Conservation (phyloP, 2,797 vertebrate species). For the Bradypus variegatus region DNA sequence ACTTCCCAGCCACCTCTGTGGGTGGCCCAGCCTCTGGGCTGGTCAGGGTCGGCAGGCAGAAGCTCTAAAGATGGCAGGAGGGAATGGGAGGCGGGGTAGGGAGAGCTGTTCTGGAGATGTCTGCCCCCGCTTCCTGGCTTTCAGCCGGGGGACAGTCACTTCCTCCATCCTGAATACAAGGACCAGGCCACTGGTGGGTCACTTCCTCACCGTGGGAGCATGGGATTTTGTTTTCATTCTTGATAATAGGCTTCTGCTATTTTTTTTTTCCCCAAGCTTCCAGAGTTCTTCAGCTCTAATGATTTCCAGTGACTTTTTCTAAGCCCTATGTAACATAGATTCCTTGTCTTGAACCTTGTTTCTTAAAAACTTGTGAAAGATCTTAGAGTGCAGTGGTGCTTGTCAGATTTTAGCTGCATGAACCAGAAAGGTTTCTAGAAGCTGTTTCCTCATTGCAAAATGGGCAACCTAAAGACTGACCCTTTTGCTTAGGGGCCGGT, state of each 20-base stretch:
- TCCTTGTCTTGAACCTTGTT: background rate
- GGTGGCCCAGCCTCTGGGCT: background rate
- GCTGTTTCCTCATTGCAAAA: background rate
- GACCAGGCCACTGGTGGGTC: constrained; percentile 47
- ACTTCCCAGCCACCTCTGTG: constrained; percentile 20
- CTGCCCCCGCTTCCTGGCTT: constrained; percentile 58
- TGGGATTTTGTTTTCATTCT: constrained; percentile 23
- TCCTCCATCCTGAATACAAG: constrained; percentile 64
- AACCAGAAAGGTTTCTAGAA: background rate
- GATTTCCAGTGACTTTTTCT: background rate
- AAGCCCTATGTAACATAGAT: background rate
- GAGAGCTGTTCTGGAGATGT: background rate
- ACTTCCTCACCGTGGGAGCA: constrained; percentile 53
- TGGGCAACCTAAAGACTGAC: background rate
- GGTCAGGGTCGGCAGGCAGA: background rate
- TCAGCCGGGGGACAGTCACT: constrained; percentile 56
- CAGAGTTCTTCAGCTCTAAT: constrained; percentile 15
- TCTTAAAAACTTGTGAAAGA: constrained; percentile 19
- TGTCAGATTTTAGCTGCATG: background rate
- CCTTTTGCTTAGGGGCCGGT: background rate
- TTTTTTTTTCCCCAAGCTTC: background rate
- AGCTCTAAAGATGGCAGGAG: constrained; percentile 26
- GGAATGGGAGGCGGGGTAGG: background rate
- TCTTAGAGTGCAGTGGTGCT: background rate
- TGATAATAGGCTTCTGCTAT: background rate